A percentile compares a stretch with the other conserved stretches of the same genome.
Evolutionary conservation across 2,113 vertebrate species (phyloP).

Genomic region (Nycticorax nycticorax): DNA sequence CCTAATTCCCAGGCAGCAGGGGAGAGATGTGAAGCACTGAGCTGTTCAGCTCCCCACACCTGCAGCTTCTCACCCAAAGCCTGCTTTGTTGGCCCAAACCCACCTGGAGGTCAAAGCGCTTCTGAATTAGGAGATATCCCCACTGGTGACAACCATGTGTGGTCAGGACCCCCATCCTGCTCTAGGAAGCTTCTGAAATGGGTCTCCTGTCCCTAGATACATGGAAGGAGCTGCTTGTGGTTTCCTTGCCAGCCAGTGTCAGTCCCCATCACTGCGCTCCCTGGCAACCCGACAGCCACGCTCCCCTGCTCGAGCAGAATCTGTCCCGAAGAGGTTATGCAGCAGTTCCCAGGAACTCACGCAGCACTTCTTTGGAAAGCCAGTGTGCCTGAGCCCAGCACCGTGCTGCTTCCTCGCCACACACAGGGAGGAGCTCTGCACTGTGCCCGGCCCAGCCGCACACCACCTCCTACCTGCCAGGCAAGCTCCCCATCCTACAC

Average conservation of each 20-base stretch:
- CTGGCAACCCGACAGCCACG: neutral
- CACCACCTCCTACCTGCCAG: neutral
- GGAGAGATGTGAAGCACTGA: neutral
- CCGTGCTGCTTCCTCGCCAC: neutral
- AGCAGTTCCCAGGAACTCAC: neutral
- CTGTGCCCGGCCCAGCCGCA: neutral
- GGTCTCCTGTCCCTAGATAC: neutral
- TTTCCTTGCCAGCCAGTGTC: neutral
- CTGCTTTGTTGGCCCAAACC: neutral
- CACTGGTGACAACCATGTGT: neutral
- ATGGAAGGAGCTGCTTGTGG: neutral
- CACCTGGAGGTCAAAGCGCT: neutral
- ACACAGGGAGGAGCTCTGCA: rapidly evolving
- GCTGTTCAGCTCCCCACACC: neutral
- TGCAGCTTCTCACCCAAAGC: neutral
- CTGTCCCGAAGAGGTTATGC: rapidly evolving
- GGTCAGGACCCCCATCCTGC: neutral
- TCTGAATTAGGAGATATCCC: neutral
- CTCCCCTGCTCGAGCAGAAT: neutral
- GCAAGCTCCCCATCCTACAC: neutral
- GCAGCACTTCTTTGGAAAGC: neutral
- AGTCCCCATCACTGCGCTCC: rapidly evolving
- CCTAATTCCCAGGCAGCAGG: neutral
- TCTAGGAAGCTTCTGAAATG: neutral
- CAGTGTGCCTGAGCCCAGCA: neutral